Percentiles rank a stretch among this genome's conserved stretches.
phyloP scores from a whole-genome alignment of 2,888 invertebrate species.

The Artemia sinica region DNA sequence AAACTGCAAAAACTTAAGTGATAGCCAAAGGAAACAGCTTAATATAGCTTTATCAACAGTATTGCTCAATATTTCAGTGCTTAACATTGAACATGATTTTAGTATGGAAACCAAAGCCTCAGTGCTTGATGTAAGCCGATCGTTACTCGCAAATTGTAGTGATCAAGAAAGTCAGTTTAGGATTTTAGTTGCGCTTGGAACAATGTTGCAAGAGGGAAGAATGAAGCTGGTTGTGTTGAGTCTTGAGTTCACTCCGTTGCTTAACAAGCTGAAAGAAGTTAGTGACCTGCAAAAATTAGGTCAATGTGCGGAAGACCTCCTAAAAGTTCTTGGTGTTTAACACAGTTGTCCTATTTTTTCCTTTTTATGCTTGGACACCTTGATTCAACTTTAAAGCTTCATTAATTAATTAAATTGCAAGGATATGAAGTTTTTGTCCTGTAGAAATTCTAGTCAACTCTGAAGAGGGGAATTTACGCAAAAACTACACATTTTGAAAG shows the following conservation, averaged over 20 bases:
- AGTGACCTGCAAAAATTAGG: slow-evolving; percentile 29
- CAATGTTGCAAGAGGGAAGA: slow-evolving; percentile 37
- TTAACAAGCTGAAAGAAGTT: slow-evolving; percentile 20
- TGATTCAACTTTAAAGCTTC: too few relatives aligned
- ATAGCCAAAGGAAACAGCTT: slow-evolving; percentile 25
- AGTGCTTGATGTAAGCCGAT: slow-evolving; percentile 28
- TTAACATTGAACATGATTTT: slow-evolving; percentile 25
- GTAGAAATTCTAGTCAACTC: too few relatives aligned
- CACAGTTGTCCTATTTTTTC: too few relatives aligned
- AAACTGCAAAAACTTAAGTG: neutral
- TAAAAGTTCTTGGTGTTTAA: neutral
- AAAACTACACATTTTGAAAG: too few relatives aligned
- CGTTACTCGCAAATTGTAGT: slow-evolving; percentile 39
- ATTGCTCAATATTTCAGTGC: slow-evolving; percentile 50
- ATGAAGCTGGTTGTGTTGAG: slow-evolving; percentile 22
- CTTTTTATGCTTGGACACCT: too few relatives aligned
- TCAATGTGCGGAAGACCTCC: slow-evolving; percentile 28
- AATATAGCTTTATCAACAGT: slow-evolving; percentile 57
- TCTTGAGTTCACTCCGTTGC: slow-evolving; percentile 14
- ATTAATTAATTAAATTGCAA: too few relatives aligned
- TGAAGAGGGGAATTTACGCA: too few relatives aligned
- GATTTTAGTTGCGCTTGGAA: slow-evolving; percentile 56
- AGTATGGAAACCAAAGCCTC: slow-evolving; percentile 18
- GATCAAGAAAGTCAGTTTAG: slow-evolving; percentile 60
- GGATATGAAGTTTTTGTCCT: too few relatives aligned